A percentile compares a stretch with the other conserved stretches of the same genome.
These are phyloP conservation scores for Ichneumon xanthorius DNA, from an alignment of 2,888 invertebrate species.

Conservation along the genomic window DNA sequence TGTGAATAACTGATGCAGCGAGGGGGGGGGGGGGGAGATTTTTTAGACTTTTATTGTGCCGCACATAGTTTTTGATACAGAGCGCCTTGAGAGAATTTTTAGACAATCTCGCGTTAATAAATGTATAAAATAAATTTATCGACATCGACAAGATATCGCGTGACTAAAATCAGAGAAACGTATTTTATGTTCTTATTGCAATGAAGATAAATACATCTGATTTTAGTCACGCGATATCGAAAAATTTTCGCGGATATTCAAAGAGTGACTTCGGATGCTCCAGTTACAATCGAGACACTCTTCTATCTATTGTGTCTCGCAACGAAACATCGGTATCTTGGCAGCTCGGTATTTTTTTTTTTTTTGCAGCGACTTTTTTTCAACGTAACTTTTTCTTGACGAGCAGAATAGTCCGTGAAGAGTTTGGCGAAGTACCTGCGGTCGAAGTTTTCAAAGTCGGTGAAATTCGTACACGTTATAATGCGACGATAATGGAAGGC, in stretches of 20 bases:
- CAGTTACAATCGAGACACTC: background rate
- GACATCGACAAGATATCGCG: background rate
- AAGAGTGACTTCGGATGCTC: background rate
- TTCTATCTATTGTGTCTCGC: background rate
- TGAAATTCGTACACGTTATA: conserved; percentile 54
- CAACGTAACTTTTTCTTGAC: background rate
- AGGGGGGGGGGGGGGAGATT: background rate
- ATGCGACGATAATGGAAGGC: conserved; percentile 52
- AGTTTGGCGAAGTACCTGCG: conserved; percentile 12
- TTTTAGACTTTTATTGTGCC: background rate
- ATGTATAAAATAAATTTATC: background rate
- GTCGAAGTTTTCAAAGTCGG: conserved; percentile 17
- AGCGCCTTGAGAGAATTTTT: background rate
- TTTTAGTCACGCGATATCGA: background rate
- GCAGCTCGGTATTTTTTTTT: background rate
- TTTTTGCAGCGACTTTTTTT: background rate
- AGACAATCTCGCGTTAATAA: background rate
- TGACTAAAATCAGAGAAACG: background rate
- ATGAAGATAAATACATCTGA: background rate
- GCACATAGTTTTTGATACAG: background rate
- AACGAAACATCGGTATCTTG: background rate
- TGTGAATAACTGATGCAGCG: conserved; percentile 29
- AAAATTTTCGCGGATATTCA: background rate
- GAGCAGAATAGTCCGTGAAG: conserved; percentile 6
- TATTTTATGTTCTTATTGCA: background rate